A percentile compares a stretch with the other conserved stretches of the same genome.
These are phyloP conservation scores for Saxidomus purpurata DNA, from an alignment of 1,140 invertebrate genomes.

Conservation along the genomic window DNA sequence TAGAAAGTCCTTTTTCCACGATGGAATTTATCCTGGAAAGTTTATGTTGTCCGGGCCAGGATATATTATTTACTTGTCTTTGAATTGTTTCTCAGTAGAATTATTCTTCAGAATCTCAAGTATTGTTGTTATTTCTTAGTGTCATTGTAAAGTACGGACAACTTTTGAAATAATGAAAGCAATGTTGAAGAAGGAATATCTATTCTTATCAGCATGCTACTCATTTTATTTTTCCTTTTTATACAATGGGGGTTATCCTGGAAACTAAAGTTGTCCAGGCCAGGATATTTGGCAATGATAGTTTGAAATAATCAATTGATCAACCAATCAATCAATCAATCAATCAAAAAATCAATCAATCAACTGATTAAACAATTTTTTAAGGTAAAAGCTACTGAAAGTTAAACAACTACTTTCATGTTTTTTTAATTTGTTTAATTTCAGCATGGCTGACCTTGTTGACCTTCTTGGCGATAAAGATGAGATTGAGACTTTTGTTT, in stretches of 20 bases:
- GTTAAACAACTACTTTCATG: no score
- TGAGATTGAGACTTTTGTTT: neutral
- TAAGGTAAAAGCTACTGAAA: no score
- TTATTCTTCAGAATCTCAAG: neutral
- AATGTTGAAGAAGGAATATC: neutral
- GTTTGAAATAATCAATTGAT: neutral
- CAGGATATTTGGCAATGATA: constrained; percentile 28
- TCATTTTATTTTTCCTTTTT: neutral
- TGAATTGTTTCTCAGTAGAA: neutral
- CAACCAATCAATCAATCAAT: neutral
- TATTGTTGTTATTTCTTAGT: neutral
- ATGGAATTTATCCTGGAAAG: neutral
- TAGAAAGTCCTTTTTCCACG: neutral
- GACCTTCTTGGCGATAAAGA: neutral
- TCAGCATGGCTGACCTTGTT: neutral
- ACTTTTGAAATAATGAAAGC: neutral
- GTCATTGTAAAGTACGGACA: neutral
- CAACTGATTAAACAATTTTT: neutral
- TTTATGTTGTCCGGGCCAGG: no score
- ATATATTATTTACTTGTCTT: no score
- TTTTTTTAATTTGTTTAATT: no score
- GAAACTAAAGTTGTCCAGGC: constrained; percentile 18
- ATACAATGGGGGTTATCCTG: constrained; percentile 29
- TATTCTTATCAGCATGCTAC: neutral
- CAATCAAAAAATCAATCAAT: no score